These are phyloP conservation scores for Pelochelys cantorii DNA, from an alignment of 2,797 vertebrate species.

Conservation along the genomic window DNA sequence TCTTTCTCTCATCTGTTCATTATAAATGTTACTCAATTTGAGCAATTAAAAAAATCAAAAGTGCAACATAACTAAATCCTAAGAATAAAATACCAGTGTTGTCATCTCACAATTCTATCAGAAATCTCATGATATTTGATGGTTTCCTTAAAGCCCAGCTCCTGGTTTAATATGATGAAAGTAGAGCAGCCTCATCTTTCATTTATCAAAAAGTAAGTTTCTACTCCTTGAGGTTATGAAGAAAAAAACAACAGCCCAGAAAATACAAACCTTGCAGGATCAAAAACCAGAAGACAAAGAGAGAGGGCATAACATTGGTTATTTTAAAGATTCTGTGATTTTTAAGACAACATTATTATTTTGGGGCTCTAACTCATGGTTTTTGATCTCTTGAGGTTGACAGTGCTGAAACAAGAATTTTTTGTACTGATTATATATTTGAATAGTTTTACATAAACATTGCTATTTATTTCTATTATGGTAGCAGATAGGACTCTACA, in stretches of 20 bases:
- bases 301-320: neutral
- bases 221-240: neutral
- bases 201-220: neutral
- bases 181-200: neutral
- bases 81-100: neutral
- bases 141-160: neutral
- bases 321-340: neutral
- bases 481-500: neutral
- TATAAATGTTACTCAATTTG: neutral
- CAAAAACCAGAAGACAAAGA: neutral
- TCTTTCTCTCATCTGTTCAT: neutral
- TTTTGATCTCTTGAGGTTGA: neutral
- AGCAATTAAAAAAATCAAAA: neutral
- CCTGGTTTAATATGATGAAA: neutral
- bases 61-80: neutral
- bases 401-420: neutral
- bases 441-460: neutral
- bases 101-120: fast-evolving
- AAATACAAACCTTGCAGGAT: neutral
- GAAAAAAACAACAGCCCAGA: neutral
- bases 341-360: neutral
- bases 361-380: neutral
- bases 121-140: neutral
- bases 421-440: neutral
- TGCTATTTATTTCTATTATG: neutral